Percentiles rank a stretch among this genome's conserved stretches.
Conservation (phyloP, 2,888 invertebrate genomes). For the Leptogaster cylindrica region DNA sequence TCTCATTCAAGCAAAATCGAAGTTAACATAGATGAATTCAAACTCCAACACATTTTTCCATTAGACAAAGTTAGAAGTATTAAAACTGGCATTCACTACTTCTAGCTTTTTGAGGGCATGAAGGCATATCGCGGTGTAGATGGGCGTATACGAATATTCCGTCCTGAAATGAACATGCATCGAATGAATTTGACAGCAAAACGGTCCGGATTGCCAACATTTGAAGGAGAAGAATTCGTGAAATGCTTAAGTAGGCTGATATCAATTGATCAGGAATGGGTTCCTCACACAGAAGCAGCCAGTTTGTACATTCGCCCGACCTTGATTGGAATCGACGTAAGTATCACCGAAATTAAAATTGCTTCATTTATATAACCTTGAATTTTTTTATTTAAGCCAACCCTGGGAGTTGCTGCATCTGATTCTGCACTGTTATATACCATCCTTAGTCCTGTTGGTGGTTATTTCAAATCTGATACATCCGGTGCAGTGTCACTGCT, state of each 20-base stretch:
- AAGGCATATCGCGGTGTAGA: constrained; percentile 96
- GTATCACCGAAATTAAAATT: constrained; percentile 55
- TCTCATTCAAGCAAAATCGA: too few species aligned
- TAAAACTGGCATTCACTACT: constrained; percentile 13
- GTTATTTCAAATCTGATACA: constrained; percentile 79
- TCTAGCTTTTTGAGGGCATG: constrained; percentile 95
- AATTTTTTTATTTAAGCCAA: constrained; percentile 69
- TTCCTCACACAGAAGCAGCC: constrained; percentile 87
- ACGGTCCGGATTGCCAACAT: constrained; percentile 85
- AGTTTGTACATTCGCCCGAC: constrained; percentile 97
- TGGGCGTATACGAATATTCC: constrained; percentile 89
- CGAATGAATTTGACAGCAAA: constrained; percentile 88
- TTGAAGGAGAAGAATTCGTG: constrained; percentile 85
- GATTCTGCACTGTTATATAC: constrained; percentile 90
- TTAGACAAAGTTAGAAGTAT: too few species aligned
- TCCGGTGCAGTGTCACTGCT: constrained; percentile 80
- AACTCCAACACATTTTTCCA: too few species aligned
- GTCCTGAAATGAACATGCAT: constrained; percentile 94
- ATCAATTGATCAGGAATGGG: constrained; percentile 96
- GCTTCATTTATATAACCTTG: constrained; percentile 30
- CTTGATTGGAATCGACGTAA: constrained; percentile 95
- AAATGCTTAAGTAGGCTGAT: constrained; percentile 84
- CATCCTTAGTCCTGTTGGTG: constrained; percentile 90
- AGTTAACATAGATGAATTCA: too few species aligned
- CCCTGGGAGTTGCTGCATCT: constrained; percentile 87